Evolutionary conservation across 2,888 invertebrate genomes (phyloP).

Genomic region (Lagria hirta): DNA sequence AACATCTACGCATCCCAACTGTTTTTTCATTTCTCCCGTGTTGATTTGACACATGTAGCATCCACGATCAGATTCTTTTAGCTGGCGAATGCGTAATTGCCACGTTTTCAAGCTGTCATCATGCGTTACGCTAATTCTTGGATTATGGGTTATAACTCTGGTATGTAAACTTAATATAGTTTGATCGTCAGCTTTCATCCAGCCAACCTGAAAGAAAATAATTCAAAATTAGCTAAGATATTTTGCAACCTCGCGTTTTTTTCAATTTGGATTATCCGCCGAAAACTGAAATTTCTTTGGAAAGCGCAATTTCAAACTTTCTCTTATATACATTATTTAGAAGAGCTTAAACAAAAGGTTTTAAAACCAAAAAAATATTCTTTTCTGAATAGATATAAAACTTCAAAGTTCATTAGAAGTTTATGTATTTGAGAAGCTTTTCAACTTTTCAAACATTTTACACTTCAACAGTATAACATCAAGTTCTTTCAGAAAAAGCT

Average conservation of each 20-base stretch:
- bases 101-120: conserved; percentile 73
- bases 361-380: conserved; percentile 7
- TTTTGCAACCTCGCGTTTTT: conserved; percentile 6
- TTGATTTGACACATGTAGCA: conserved; percentile 83
- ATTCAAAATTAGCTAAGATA: conserved; percentile 3
- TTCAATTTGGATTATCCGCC: conserved; percentile 26
- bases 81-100: conserved; percentile 71
- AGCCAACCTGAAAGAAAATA: conserved; percentile 65
- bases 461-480: too few relatives aligned
- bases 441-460: conserved; percentile 12
- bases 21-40: conserved; percentile 75
- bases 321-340: conserved; percentile 16
- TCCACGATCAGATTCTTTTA: conserved; percentile 73
- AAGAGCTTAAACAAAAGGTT: conserved; percentile 18
- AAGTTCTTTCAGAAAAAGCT: too few relatives aligned
- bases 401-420: conserved; percentile 22
- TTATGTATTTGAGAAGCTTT: conserved; percentile 7
- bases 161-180: conserved; percentile 73
- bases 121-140: conserved; percentile 68
- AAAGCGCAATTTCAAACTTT: conserved; percentile 9
- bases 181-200: conserved; percentile 76
- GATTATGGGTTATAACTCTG: conserved; percentile 73
- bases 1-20: conserved; percentile 75
- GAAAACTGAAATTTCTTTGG: conserved; percentile 14
- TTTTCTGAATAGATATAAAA: too few relatives aligned